Evolutionary conservation across 2,888 invertebrate genomes (phyloP), one percentile per base, ranked within the genome.

Genomic region (Homarus gammarus): DNA sequence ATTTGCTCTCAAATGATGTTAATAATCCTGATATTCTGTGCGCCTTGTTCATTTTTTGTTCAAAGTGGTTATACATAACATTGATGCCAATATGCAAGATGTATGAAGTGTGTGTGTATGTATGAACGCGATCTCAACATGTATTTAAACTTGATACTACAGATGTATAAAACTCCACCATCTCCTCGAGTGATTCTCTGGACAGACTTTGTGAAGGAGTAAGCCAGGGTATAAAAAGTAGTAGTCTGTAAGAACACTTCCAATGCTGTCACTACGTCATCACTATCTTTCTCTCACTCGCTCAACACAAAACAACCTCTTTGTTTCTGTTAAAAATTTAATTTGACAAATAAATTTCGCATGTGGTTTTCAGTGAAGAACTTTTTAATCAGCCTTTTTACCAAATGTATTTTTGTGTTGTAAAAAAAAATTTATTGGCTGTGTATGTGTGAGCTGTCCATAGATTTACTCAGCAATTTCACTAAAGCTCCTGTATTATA

Each of bases 41-140:
- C 78, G 86, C 86, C 77, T 86, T 70, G 78, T 86, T 86, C 49
- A 64, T 38, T 64, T 84, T 68, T 70, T 84, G 84, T 84, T 77
- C 51, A 72, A 84, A 84, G 86, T 86, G 86, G 86, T 86, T 86
- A 86, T 75, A 75, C 82, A 77, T 79, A 86, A 77, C 79, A 86
- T 36, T 86, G 86, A 86, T 86, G 79, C 86, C 86, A 86, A 78
- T 86, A 78, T 86, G 86, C 86, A 86, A 86, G 86, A 49, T 78
- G 86, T 86, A 70, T 86, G 84, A 61, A 51, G 70, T 82, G 70
- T 83, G 82, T 73, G 72, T 78, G 85, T 64, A 40, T 44, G 61
- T 61, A 61, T 64, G 75, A 40, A 51, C 33, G 85, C 77, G 86
- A 86, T 86, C 86, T 86, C 86, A 86, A 77, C 86, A 38, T 86